Conservation (phyloP, 2,888 invertebrate genomes). For the Lycocerus yunnanus region DNA sequence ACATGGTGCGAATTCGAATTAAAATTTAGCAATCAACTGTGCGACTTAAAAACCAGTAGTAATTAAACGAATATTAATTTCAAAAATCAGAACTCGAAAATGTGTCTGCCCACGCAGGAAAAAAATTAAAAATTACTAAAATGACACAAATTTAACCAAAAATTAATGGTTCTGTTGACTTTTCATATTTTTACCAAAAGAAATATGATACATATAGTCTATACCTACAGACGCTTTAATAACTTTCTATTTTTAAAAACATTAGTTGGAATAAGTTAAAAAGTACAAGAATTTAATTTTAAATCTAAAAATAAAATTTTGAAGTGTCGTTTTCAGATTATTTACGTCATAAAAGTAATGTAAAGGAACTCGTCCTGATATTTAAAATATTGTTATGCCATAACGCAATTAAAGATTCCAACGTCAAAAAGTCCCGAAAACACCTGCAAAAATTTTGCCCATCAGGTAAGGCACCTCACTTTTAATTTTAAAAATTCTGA, state of each 20-base stretch:
- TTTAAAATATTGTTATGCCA: not conserved
- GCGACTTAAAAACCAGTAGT: not conserved
- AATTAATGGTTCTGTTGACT: conserved; percentile 2
- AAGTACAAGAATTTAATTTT: not conserved
- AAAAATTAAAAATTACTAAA: not conserved
- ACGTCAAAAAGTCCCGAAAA: not conserved
- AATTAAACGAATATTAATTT: not conserved
- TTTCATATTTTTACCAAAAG: conserved; percentile 3
- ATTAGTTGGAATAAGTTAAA: not conserved
- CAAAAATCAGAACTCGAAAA: not conserved
- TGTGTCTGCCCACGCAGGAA: not conserved
- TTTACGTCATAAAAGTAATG: not conserved
- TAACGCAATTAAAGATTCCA: not conserved
- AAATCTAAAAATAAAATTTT: not conserved
- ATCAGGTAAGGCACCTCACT: not conserved
- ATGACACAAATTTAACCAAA: conserved; percentile 1
- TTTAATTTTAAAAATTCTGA: not conserved
- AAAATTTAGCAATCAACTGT: not conserved
- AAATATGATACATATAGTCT: conserved; percentile 1
- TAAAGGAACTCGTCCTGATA: not conserved
- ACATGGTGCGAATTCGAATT: not conserved
- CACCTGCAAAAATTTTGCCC: not conserved
- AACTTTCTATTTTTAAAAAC: conserved; percentile 2
- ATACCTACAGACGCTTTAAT: not conserved
- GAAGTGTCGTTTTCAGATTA: not conserved